Evolutionary conservation across 2,888 invertebrate species (phyloP).

Genomic region (Gerris lacustris): DNA sequence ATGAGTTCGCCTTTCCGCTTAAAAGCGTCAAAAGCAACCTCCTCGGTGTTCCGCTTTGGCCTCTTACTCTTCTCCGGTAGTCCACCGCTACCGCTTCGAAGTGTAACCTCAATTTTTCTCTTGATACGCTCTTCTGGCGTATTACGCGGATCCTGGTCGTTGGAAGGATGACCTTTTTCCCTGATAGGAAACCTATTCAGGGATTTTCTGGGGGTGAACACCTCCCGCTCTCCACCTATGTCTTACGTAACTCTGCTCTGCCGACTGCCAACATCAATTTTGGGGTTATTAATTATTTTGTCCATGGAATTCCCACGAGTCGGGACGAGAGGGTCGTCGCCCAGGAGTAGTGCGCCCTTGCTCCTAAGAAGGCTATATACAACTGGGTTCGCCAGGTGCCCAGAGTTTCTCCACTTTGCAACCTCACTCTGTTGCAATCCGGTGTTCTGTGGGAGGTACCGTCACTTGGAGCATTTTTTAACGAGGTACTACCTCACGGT

Average conservation of each 20-base stretch:
- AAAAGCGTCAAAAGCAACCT: too few species aligned
- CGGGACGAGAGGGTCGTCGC: neutral
- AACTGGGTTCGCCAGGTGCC: slow-evolving; percentile 36
- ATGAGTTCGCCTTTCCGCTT: too few species aligned
- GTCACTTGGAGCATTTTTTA: slow-evolving; percentile 14
- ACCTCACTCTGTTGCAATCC: slow-evolving; percentile 21
- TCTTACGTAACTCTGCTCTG: neutral
- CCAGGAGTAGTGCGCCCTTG: neutral
- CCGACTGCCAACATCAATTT: neutral
- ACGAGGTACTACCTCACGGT: slow-evolving; percentile 1
- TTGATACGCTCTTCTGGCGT: too few species aligned
- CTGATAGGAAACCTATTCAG: too few species aligned
- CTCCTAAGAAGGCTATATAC: neutral
- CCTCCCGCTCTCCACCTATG: neutral
- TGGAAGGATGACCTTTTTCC: too few species aligned
- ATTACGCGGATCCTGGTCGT: too few species aligned
- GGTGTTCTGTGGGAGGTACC: slow-evolving; percentile 36
- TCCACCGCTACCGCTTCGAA: neutral
- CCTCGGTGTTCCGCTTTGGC: too few species aligned
- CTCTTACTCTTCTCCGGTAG: neutral
- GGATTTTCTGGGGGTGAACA: too few species aligned
- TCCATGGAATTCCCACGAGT: neutral
- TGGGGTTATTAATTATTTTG: neutral
- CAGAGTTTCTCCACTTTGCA: neutral
- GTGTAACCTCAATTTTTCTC: neutral